Conservation (phyloP, 2,888 invertebrate genomes). For the Hymenopus coronatus region DNA sequence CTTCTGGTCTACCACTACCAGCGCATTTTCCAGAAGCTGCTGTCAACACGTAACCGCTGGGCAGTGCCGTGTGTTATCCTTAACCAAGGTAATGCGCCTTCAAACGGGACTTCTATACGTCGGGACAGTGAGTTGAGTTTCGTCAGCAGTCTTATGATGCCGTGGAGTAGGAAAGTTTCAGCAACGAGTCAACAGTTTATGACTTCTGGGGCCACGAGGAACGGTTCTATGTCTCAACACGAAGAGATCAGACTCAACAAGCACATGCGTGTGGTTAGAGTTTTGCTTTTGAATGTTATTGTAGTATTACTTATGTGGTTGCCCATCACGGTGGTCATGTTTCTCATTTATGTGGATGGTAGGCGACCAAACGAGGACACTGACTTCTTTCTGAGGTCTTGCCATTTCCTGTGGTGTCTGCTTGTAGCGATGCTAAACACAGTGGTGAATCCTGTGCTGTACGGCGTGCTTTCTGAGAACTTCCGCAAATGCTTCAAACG, state of each 20-base stretch:
- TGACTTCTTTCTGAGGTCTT: constrained; percentile 52
- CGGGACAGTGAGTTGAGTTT: constrained; percentile 53
- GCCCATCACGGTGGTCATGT: constrained; percentile 53
- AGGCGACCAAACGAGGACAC: constrained; percentile 51
- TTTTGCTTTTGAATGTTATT: constrained; percentile 54
- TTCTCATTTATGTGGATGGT: constrained; percentile 56
- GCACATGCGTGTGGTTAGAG: constrained; percentile 54
- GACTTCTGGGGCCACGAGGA: constrained; percentile 47
- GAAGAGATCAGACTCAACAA: constrained; percentile 53
- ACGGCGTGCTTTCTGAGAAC: constrained; percentile 56
- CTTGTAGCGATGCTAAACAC: constrained; percentile 54
- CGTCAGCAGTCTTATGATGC: constrained; percentile 48
- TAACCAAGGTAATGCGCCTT: background rate
- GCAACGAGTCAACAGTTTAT: constrained; percentile 40
- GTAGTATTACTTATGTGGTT: constrained; percentile 59
- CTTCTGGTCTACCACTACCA: constrained; percentile 56
- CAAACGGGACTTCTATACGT: constrained; percentile 38
- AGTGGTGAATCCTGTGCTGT: constrained; percentile 55
- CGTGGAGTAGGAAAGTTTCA: constrained; percentile 51
- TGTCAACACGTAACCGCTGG: constrained; percentile 53
- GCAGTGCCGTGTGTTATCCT: constrained; percentile 49
- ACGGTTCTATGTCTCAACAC: constrained; percentile 48
- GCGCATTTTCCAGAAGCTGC: constrained; percentile 54
- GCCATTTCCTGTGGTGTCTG: constrained; percentile 54
- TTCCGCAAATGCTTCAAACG: constrained; percentile 50